Evolutionary conservation across 2,113 vertebrate species (phyloP), one percentile per base, ranked within the genome.

Genomic region (Anarrhichthys ocellatus): DNA sequence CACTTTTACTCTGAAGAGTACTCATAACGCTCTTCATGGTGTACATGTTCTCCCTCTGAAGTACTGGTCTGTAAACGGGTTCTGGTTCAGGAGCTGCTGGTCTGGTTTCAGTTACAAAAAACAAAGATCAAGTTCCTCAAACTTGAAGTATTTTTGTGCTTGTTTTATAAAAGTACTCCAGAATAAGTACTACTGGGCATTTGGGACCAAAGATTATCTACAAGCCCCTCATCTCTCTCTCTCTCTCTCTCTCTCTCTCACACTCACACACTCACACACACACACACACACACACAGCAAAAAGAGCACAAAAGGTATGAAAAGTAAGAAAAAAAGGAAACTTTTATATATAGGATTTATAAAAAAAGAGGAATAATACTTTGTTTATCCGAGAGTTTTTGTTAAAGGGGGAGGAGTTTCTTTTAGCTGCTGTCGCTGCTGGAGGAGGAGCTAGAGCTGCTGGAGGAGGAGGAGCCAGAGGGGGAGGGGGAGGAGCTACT

Each of bases 291-390:
- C 78, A 93, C 91, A 88, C 88, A 20, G 88, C 79, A 93, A 92
- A 34, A 92, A 88, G 85, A 91, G 80, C 80, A 83, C 83, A 92
- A 91, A 91, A 92, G 82, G 91, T 93, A 94, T 91, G 90, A 93
- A 94, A 90, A 80, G 86, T 89, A 91, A 80, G 84, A 91, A 92
- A 81, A 84, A 50, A 62, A 87, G 50, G 83, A 88, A 87, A 89
- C 70, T 80, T 85, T 59, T 87, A 92, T 87, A 93, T 93, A 95
- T 90, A 79, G 76, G 82, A 86, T 91, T 93, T 93, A 89, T 92
- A 91, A 86, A 92, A 87, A 87, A 89, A 88, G 82, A 91, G 83
- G 84, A 87, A 86, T 94, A 94, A 94, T 94, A 95, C 94, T 95
- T 94, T 92, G 90, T 87, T 88, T 86, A 65, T 76, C 52, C 58